Evolutionary conservation across 1,140 invertebrate species (phyloP).

Genomic region (Diabrotica virgifera): DNA sequence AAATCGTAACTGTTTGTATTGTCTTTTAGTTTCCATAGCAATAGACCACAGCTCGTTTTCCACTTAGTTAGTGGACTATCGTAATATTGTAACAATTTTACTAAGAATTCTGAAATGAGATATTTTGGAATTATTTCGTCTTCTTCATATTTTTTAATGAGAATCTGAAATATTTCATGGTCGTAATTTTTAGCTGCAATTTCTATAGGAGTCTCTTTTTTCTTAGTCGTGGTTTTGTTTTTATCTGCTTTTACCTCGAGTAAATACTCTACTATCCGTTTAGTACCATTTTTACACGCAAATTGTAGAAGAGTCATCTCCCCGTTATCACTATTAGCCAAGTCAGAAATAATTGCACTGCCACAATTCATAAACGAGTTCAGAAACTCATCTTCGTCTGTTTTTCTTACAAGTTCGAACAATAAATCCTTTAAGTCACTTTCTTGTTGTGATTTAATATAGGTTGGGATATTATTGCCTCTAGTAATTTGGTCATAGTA

Average conservation of each 20-base stretch:
- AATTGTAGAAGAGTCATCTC: conserved; percentile 57
- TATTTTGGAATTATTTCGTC: conserved; percentile 30
- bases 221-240: conserved; percentile 38
- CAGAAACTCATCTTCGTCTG: conserved; percentile 45
- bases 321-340: conserved; percentile 51
- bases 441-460: conserved; percentile 53
- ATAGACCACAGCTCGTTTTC: conserved; percentile 55
- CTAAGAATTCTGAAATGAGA: conserved; percentile 11
- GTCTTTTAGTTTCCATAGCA: conserved; percentile 51
- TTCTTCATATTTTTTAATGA: conserved; percentile 55
- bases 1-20: conserved; percentile 51
- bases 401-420: conserved; percentile 51
- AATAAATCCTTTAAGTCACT: conserved; percentile 42
- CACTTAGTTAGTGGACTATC: conserved; percentile 43
- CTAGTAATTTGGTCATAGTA: conserved; percentile 52
- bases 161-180: conserved; percentile 57
- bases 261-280: conserved; percentile 55
- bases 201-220: conserved; percentile 51
- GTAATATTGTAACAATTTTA: conserved; percentile 28
- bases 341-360: conserved; percentile 32
- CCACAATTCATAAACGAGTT: too few species aligned
- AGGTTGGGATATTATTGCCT: too few species aligned
- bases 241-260: conserved; percentile 56
- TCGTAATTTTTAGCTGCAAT: conserved; percentile 61
- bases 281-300: conserved; percentile 58